phyloP scores from a whole-genome alignment of 2,888 invertebrate genomes.

The Drosophila kanekoi region DNA sequence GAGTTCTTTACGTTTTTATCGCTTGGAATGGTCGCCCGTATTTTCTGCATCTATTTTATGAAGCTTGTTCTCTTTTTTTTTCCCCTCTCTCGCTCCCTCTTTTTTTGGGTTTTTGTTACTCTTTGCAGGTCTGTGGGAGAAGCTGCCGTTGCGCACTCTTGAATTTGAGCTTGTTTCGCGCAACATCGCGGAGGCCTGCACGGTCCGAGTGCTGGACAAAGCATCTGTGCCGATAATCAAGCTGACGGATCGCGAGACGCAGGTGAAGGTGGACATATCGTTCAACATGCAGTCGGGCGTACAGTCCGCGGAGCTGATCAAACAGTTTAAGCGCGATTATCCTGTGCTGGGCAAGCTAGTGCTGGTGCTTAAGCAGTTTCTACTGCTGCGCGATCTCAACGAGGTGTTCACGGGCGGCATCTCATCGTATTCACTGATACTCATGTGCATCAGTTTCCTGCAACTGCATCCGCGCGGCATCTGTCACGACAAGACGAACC shows the following conservation, averaged over 20 bases:
- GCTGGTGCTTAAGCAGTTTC: slow-evolving; percentile 99
- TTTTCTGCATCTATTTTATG: background rate
- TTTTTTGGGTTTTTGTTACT: background rate
- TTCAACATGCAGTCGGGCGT: slow-evolving; percentile 99
- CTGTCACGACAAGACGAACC: slow-evolving; percentile 89
- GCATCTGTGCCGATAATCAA: slow-evolving; percentile 99
- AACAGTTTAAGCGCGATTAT: slow-evolving; percentile 94
- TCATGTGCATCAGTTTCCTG: slow-evolving; percentile 99
- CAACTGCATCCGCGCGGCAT: slow-evolving; percentile 95
- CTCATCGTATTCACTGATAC: slow-evolving; percentile 98
- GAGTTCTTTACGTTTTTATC: too few species aligned
- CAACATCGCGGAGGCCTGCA: slow-evolving; percentile 94
- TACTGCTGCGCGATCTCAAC: slow-evolving; percentile 98
- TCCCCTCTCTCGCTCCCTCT: background rate
- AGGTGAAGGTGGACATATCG: slow-evolving; percentile 98
- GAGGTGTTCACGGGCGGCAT: slow-evolving; percentile 99
- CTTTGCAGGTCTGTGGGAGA: slow-evolving; percentile 91
- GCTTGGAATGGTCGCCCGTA: too few species aligned
- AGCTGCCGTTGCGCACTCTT: slow-evolving; percentile 95
- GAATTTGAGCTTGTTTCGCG: slow-evolving; percentile 95
- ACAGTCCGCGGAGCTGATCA: slow-evolving; percentile 97
- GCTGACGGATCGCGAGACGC: slow-evolving; percentile 93
- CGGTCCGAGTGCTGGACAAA: slow-evolving; percentile 98
- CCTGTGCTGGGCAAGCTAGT: slow-evolving; percentile 97
- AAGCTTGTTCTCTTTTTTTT: background rate